These are phyloP conservation scores for Stegodyphus mimosarum DNA, from an alignment of 1,140 invertebrate genomes.

Conservation along the genomic window DNA sequence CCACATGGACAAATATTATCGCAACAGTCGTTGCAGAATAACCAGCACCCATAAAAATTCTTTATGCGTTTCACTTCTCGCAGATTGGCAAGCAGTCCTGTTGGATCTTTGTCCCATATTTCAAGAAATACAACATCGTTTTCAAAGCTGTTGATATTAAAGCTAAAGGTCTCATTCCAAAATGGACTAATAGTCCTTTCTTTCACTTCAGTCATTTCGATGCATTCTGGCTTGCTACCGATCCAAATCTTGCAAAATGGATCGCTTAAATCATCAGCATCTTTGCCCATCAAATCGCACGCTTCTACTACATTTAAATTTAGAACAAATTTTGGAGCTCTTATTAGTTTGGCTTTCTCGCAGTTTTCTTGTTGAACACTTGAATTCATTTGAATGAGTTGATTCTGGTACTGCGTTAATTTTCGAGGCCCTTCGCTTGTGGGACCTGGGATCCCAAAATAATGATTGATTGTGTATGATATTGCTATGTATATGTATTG, in stretches of 20 bases:
- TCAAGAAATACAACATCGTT: slow-evolving; percentile 19
- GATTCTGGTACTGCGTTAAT: slow-evolving; percentile 1
- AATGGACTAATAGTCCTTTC: slow-evolving; percentile 14
- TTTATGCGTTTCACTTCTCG: neutral
- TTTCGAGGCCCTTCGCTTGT: slow-evolving; percentile 11
- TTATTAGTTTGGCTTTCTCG: slow-evolving; percentile 6
- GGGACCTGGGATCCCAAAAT: slow-evolving; percentile 20
- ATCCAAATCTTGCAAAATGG: slow-evolving; percentile 46
- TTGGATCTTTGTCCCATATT: slow-evolving; percentile 43
- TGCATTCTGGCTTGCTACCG: neutral
- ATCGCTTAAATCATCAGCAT: slow-evolving; percentile 28
- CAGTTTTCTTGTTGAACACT: neutral
- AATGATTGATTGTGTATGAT: slow-evolving; percentile 17
- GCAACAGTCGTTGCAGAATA: slow-evolving; percentile 8
- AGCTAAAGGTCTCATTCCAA: slow-evolving; percentile 32
- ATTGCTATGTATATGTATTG: neutral
- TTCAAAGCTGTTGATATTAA: neutral
- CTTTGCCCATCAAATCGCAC: neutral
- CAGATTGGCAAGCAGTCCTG: neutral
- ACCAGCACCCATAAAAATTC: slow-evolving; percentile 1
- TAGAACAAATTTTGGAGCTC: slow-evolving; percentile 3
- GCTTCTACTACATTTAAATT: slow-evolving; percentile 35
- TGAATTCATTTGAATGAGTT: slow-evolving; percentile 15
- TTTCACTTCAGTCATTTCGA: slow-evolving; percentile 16
- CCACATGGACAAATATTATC: slow-evolving; percentile 12